Base-by-base conservation (phyloP, 2,797 vertebrate species). In the Threskiornis aethiopicus region DNA sequence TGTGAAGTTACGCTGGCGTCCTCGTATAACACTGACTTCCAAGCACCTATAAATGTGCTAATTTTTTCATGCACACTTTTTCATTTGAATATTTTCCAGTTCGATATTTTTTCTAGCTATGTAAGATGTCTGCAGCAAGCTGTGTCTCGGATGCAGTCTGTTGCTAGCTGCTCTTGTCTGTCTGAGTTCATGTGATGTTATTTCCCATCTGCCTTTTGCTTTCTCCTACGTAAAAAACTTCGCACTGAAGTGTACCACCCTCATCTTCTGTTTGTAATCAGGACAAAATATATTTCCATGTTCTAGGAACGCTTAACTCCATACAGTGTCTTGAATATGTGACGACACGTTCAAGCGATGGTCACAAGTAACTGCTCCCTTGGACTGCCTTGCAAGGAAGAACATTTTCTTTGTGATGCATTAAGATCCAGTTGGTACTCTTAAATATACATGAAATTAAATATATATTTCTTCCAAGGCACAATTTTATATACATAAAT, bases 361-460 rank as follows among this genome's bases (percentile, higher is more conserved):
- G 16, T 33, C 78, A 55, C 35, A 33, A 65, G 44, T 12, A 42
- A 33, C 39, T 1, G 3, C 9, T 73, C n/a, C 57, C n/a, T 67
- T 26, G 46, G 61, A 39, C 75, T 41, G 15, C 65, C 35, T 52
- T 42, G 20, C 44, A 42, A 71, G 72, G 76, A 84, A 54, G 52
- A 75, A 58, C 65, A 31, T 72, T 8, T 22, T 52, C 51, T 79
- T 52, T 80, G 39, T 73, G 33, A 16, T 62, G 72, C 62, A 71
- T 55, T 59, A 42, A 69, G 22, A 49, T 46, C 42, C 58, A 46
- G 39, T 71, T 65, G 47, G 20, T 78, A 28, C 72, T 94, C 54
- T 84, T 83, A 92, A 73, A 94, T 79, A 64, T 29, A 17, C 47
- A 49, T 89, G 46, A 93, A 78, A 81, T 93, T 71, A 93, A 91